phyloP scores from a whole-genome alignment of 2,113 vertebrate genomes.

The Macquaria ambigua region DNA sequence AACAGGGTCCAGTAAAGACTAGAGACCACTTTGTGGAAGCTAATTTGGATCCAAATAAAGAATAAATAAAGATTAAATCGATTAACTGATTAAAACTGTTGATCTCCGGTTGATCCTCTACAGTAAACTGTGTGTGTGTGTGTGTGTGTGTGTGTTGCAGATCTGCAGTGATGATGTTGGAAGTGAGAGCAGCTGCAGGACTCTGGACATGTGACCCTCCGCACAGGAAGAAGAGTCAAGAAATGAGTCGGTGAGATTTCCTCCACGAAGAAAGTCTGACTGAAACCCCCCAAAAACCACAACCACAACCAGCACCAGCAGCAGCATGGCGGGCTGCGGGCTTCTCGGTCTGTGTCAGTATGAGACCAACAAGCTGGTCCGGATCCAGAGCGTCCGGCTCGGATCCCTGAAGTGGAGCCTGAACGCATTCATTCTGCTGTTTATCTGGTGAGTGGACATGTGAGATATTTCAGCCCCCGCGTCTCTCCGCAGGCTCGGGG shows the following conservation, averaged over 20 bases:
- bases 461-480: not conserved
- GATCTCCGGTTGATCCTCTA: not conserved
- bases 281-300: not conserved
- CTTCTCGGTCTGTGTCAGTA: constrained; percentile 66
- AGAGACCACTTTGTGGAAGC: too few species aligned
- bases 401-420: constrained; percentile 77
- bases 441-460: constrained; percentile 82
- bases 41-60: not conserved
- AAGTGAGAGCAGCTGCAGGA: constrained; percentile 39
- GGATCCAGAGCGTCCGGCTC: constrained; percentile 71
- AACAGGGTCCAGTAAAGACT: too few species aligned
- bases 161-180: not conserved
- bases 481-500: not conserved
- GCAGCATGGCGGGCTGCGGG: constrained; percentile 45
- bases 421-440: constrained; percentile 62
- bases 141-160: not conserved
- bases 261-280: not conserved
- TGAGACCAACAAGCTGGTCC: constrained; percentile 79
- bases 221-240: constrained; percentile 52
- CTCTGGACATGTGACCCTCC: constrained; percentile 70
- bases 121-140: not conserved
- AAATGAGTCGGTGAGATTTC: constrained; percentile 45
- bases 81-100: not conserved
- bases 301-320: not conserved
- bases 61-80: not conserved